Conservation (phyloP, 2,113 vertebrate genomes). For the Talpa occidentalis region DNA sequence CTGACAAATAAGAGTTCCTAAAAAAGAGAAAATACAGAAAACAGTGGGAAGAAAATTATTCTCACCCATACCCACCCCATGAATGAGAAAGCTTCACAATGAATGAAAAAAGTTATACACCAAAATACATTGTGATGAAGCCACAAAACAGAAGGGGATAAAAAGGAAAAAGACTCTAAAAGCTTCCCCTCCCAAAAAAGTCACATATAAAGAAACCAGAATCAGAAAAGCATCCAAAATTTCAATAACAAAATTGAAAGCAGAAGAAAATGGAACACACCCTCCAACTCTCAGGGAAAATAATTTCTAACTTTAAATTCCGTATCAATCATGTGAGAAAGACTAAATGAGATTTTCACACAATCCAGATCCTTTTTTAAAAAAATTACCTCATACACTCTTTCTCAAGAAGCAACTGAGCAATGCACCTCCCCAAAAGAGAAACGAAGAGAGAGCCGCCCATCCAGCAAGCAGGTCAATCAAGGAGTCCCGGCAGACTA, state of each 20-base stretch:
- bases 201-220: not conserved
- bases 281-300: not conserved
- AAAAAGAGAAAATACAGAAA: not conserved
- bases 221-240: not conserved
- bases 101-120: not conserved
- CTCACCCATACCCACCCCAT: not conserved
- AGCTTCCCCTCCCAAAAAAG: not conserved
- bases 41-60: not conserved
- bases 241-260: not conserved
- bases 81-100: not conserved
- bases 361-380: not conserved
- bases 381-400: not conserved
- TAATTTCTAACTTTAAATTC: conserved; percentile 40
- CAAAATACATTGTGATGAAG: not conserved
- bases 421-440: not conserved
- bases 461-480: not conserved
- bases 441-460: not conserved
- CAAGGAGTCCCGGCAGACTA: not conserved
- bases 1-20: not conserved
- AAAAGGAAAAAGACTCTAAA: not conserved
- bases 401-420: conserved; percentile 30
- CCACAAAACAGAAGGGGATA: not conserved
- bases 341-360: not conserved
- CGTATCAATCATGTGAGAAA: not conserved
- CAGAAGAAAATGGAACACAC: not conserved